These are phyloP conservation scores for Dissostichus mawsoni DNA, from an alignment of 2,113 vertebrate genomes.

Conservation along the genomic window DNA sequence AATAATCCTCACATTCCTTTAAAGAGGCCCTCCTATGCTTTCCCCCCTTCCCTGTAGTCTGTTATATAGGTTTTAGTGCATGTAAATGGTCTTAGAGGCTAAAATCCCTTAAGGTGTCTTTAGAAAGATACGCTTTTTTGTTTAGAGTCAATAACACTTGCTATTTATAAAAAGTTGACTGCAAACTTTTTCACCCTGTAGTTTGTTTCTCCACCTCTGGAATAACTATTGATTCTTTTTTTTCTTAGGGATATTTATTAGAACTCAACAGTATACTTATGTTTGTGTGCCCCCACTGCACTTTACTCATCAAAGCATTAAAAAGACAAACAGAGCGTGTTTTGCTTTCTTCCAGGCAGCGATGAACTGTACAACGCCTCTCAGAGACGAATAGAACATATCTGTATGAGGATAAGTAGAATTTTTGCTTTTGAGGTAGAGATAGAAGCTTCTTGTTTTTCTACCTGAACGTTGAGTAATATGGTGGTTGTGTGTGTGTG, in stretches of 20 bases:
- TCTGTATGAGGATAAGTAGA: not conserved
- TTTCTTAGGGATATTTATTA: not conserved
- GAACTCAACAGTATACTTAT: not conserved
- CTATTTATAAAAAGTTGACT: too few relatives aligned
- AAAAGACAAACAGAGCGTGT: not conserved
- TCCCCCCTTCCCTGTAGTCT: too few relatives aligned
- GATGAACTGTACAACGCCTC: not conserved
- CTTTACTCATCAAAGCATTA: not conserved
- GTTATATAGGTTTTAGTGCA: too few relatives aligned
- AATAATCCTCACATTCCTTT: too few relatives aligned
- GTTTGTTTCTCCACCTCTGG: too few relatives aligned
- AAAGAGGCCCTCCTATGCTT: not conserved
- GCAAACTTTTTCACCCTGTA: too few relatives aligned
- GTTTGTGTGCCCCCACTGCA: not conserved
- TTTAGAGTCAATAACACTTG: too few relatives aligned
- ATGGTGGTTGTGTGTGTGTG: not conserved
- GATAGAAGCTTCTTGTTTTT: conserved; percentile 14
- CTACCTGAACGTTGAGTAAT: conserved; percentile 1
- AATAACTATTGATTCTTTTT: too few relatives aligned
- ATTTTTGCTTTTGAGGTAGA: conserved; percentile 14
- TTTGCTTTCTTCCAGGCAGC: not conserved
- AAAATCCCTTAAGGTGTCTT: too few relatives aligned
- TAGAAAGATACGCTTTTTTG: too few relatives aligned
- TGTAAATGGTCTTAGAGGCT: too few relatives aligned
- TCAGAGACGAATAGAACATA: not conserved